Base-by-base conservation (phyloP, 1,140 invertebrate genomes). In the Formica selysi region DNA sequence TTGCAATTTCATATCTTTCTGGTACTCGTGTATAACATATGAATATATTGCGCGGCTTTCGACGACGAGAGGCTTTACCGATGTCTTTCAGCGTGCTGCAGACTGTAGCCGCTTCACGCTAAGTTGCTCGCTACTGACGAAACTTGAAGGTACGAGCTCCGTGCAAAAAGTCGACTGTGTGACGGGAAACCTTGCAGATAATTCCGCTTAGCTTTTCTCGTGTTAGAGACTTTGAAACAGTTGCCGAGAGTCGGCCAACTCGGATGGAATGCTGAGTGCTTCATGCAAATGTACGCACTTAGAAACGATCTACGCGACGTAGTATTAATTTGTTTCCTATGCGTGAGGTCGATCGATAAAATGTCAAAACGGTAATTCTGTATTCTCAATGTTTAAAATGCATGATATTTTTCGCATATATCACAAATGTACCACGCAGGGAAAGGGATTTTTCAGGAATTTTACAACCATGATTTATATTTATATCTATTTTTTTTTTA, bases 91-190 rank as follows among this genome's bases (percentile, higher is more conserved):
- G 38, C 13, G 38, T 54, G 26, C 61, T 78, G 32, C 29, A 59
- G 38, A 36, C 65, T 29, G 65, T 57, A 65, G 44, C 26, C 44
- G 29, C n/a, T 57, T 76, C 36, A 76, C 81, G 73, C 22, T 36
- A 79, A 86, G 64, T 86, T 86, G 71, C 57, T 70, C n/a, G 38
- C 65, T 19, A 51, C 76, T 41, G 67, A 80, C 76, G 65, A 81
- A 70, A 81, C 76, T 86, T 59, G 22, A 61, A 62, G 85, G 22
- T 70, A 81, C 29, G 62, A 86, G 54, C 48, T 32, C 19, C 16
- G 76, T 44, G 13, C 76, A 86, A 86, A 86, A 86, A 86, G 76
- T 71, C 84, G 13, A 70, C 44, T 13, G 13, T 36, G 26, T 44
- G 38, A 19, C 67, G 7, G 41, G 29, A 68, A 62, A 65, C 64